These are phyloP conservation scores for Opisthocomus hoazin DNA, from an alignment of 2,113 vertebrate genomes.

Conservation along the genomic window DNA sequence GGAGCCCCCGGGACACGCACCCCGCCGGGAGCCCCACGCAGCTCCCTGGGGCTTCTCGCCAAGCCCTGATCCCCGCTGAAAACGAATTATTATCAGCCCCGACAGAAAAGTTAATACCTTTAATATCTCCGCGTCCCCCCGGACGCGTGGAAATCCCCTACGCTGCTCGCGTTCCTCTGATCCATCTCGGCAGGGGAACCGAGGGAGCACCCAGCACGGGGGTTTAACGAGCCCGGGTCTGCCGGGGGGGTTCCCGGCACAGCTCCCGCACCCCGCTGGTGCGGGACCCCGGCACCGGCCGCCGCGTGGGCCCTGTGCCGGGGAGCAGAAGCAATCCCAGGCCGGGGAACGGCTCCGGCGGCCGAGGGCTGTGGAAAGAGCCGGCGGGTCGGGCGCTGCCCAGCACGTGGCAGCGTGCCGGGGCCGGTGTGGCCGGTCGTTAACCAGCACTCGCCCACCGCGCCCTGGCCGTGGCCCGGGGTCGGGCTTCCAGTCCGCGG, in stretches of 20 bases:
- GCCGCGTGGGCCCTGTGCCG: fast-evolving
- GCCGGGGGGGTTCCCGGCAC: neutral
- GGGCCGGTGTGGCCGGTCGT: neutral
- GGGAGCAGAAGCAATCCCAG: neutral
- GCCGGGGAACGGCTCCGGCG: fast-evolving
- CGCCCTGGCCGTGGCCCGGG: neutral
- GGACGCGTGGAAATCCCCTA: slow-evolving; percentile 25
- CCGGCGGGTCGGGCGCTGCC: neutral
- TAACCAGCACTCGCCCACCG: fast-evolving
- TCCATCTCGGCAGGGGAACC: slow-evolving; percentile 2
- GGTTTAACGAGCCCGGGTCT: neutral
- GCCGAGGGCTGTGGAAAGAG: fast-evolving
- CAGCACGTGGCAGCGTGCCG: neutral
- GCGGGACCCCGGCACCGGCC: fast-evolving
- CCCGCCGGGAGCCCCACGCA: fast-evolving
- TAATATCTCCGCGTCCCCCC: slow-evolving; percentile 25
- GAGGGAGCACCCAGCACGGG: neutral
- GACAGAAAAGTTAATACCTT: slow-evolving; percentile 49
- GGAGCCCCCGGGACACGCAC: fast-evolving
- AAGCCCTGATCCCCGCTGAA: neutral
- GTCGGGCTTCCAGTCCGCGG: neutral
- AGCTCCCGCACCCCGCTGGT: fast-evolving
- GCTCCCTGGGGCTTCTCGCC: neutral
- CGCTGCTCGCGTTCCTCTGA: slow-evolving; percentile 34
- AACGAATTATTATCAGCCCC: neutral